Evolutionary conservation across 2,797 vertebrate genomes (phyloP), one percentile per base, ranked within the genome.

Genomic region (Anableps anableps): DNA sequence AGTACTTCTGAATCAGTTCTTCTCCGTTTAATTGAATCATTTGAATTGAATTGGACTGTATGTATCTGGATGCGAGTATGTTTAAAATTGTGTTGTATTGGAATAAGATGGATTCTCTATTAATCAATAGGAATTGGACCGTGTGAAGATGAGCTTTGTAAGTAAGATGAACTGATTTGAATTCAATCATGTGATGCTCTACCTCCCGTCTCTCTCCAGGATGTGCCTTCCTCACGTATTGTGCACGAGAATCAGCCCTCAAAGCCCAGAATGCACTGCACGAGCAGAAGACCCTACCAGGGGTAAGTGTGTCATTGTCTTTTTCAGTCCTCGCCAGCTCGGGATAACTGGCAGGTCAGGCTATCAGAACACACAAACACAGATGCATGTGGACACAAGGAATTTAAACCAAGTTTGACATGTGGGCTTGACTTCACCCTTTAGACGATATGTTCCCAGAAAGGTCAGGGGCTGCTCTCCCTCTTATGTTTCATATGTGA

Each of bases 211-310:
- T 85, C 72, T 86, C 76, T 87, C 75, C 89, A 98, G 97, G 97
- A 95, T 98, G 97, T 80, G 97, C 97, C 81, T 98, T 98, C 94
- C 94, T 98, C 91, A 98, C 97, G 64, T 98, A 97, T 87, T 98
- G 97, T 76, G 97, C 97, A 78, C 96, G 97, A 64, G 97, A 98
- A 88, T 98, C 97, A 0, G 97, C 97, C 89, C 95, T 98, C 87
- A 98, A 97, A 94, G 97, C 97, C 94, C 97, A 98, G 95, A 98
- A 97, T 88, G 97, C 97, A 84, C 88, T 98, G 92, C 97, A 98
- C 43, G 97, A 98, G 94, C 97, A 98, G 95, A 98, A 98, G 95
- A 98, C 97, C 4, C 95, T 97, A 92, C 97, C 97, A 43, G 97
- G 97, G 97, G 97, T 98, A 94, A 97, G 97, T 97, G 85, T 86